Base-by-base conservation (phyloP, 2,113 vertebrate species). In the Cinclus cinclus region DNA sequence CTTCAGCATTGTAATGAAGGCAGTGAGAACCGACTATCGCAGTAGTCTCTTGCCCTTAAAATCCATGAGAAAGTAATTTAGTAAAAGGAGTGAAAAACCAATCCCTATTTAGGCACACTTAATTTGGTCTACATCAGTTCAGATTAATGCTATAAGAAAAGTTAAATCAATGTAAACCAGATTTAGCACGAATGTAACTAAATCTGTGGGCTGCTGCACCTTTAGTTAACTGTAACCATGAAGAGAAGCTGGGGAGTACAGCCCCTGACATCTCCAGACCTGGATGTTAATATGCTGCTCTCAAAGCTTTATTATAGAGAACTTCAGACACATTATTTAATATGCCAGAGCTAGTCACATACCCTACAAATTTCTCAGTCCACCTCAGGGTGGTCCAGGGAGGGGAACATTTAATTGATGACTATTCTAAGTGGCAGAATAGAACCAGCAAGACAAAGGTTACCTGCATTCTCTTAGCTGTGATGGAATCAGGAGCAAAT, bases 41-140 rank as follows among this genome's bases (percentile, higher is more conserved):
- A 44, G 70, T 44, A 73, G 77, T 92, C 81, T 92, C 87, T 91
- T 79, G 44, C 65, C 58, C 60, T 83, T 96, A 95, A 95, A 96
- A 97, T 95, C 94, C 92, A 95, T 92, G 86, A 83, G 94, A 96
- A 96, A 92, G 53, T 63, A 83, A 94, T 94, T 96, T 90, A 87
- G 88, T 62, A 67, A 75, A 94, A 96, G 59, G 46, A 93, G 76
- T 93, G 83, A 92, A 89, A 95, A 96, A 60, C n/a, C 90, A 95
- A 9, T 90, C 76, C 84, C 87, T 91, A 49, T 91, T 94, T 94
- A 94, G 84, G 77, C 5, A 2, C 76, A 89, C 79, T 94, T 96
- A 89, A 93, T 95, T 95, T 95, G 83, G 90, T 95, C 84, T 95
- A 52, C 70, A 96, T 96, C 88, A 89, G 83, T 95, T 96, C 87